Base-by-base conservation (phyloP, 92 coral and sea anemone genomes). In the Bergia sp. region DNA sequence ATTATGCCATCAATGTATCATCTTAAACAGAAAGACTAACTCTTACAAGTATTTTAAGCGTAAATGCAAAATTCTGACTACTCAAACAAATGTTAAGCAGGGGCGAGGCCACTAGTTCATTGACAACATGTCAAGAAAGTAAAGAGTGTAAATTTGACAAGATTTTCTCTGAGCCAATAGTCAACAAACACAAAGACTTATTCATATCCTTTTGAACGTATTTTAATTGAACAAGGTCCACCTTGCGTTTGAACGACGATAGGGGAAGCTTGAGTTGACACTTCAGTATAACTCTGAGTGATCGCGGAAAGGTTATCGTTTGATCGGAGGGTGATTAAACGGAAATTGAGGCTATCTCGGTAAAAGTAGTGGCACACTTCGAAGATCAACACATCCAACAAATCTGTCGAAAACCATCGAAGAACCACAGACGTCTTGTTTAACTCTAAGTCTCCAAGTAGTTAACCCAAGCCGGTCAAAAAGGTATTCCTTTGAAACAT, bases 281-380 rank as follows among this genome's bases (percentile, higher is more conserved):
- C 44, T 58, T 72, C 29, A 29, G 29, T 84, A 43, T 49, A 40
- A 81, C 21, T 45, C 9, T 67, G 37, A 69, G 84, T 86, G 86
- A 79, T 72, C 79, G 80, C 36, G 83, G 86, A 85, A 86, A 78
- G 43, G 80, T 80, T 72, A 90, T 79, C 53, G 69, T 90, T 80
- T 90, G 82, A 64, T 90, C 93, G 38, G 91, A 90, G 80, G 92
- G 79, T 3, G 94, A 88, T 90, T 94, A 91, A 38, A 88, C 92
- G 69, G 93, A 94, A 94, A 90, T 90, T 86, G 92, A 90, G 81
- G 91, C 66, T 7, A 82, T 65, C 12, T 21, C 77, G 44, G 86
- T 37, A 42, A 43, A 82, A 43, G 67, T 77, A 44, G 65, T 73
- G 77, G 87, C 87, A 84, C 87, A 77, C 87, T 84, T 71, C 79